Conservation (phyloP, 2,888 invertebrate species). For the Pecten maximus region DNA sequence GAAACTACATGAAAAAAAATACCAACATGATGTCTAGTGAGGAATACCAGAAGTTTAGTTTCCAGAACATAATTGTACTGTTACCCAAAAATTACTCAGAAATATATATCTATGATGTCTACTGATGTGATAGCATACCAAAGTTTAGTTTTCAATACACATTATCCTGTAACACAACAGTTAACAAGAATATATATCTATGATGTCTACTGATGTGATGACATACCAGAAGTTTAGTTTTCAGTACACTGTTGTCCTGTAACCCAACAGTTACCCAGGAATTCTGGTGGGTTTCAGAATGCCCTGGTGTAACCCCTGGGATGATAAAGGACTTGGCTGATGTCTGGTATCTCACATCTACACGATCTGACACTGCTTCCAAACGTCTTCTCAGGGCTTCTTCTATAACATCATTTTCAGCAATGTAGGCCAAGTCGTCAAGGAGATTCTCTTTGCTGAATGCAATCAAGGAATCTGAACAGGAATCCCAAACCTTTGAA, state of each 20-base stretch:
- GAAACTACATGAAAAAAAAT: too few relatives aligned
- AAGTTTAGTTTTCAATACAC: too few relatives aligned
- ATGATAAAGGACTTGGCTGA: conserved; percentile 53
- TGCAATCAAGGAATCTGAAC: conserved; percentile 93
- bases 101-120: too few relatives aligned
- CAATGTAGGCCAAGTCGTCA: conserved; percentile 93
- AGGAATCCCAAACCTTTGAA: conserved; percentile 94
- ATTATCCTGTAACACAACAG: too few relatives aligned
- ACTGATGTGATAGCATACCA: too few relatives aligned
- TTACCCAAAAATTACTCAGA: too few relatives aligned
- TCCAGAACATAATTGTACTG: too few relatives aligned
- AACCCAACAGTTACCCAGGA: conserved; percentile 80
- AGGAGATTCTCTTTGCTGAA: conserved; percentile 90
- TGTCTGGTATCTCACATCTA: conserved; percentile 48
- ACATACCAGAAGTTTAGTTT: conserved; percentile 83
- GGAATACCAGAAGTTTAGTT: too few relatives aligned
- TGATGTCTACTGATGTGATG: too few relatives aligned
- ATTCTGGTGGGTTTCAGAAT: conserved; percentile 64
- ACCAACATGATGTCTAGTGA: too few relatives aligned
- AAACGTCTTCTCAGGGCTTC: conserved; percentile 86
- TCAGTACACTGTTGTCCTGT: conserved; percentile 80
- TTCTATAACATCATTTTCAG: conserved; percentile 95
- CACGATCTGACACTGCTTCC: conserved; percentile 81
- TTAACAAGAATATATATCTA: too few relatives aligned
- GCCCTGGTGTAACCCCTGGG: conserved; percentile 58